Evolutionary conservation across 2,113 vertebrate genomes (phyloP).

Genomic region (Clupea harengus): DNA sequence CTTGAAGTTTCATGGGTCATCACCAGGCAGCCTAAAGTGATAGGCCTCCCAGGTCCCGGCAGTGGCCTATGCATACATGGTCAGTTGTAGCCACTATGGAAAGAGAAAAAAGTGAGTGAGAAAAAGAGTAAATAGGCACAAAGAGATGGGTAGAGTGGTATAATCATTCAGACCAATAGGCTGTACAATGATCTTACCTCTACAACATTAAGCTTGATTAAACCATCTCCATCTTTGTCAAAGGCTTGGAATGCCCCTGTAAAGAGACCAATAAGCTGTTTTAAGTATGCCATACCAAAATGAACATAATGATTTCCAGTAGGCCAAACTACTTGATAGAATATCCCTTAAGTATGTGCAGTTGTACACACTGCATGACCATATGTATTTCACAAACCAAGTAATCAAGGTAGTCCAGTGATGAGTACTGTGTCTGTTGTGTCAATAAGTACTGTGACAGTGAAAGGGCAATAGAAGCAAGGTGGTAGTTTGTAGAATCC

Average conservation of each 20-base stretch:
- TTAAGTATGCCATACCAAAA: background rate
- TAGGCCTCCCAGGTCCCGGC: background rate
- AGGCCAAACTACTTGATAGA: background rate
- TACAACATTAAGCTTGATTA: slow-evolving; percentile 92
- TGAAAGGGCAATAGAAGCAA: background rate
- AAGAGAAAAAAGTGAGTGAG: background rate
- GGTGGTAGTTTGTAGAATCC: background rate
- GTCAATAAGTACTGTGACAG: background rate
- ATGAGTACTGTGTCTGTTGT: too few species aligned
- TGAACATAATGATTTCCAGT: too few species aligned
- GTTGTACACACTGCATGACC: background rate
- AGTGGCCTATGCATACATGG: slow-evolving; percentile 81
- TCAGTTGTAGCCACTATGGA: slow-evolving; percentile 90
- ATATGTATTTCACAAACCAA: background rate
- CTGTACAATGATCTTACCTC: slow-evolving; percentile 74
- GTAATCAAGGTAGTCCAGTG: background rate
- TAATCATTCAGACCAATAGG: background rate
- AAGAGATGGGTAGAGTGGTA: background rate
- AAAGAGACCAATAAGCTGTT: background rate
- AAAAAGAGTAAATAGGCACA: background rate
- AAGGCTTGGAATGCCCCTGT: slow-evolving; percentile 93
- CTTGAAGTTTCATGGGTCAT: background rate
- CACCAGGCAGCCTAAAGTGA: background rate
- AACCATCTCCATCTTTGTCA: slow-evolving; percentile 92
- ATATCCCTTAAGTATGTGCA: background rate